Evolutionary conservation across 2,888 invertebrate species (phyloP), one percentile per base, ranked within the genome.

Genomic region (Sclerodermus sp.): DNA sequence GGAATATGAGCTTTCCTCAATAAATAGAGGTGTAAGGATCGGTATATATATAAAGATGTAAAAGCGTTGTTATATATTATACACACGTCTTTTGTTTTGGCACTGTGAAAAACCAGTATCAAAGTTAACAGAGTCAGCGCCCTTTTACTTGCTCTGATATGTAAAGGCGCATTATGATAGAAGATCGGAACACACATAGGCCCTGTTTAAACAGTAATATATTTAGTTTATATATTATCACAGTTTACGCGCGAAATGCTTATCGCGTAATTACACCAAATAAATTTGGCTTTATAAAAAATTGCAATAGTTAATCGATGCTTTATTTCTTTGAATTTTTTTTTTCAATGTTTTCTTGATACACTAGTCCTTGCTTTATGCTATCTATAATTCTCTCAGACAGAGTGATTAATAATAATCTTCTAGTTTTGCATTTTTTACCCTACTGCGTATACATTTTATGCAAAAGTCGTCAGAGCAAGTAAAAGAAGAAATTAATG

Each of bases 91-190:
- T 55, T 45, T 49, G 45, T 53, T 66, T 71, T 71, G 71, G 71
- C 71, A 71, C 71, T 62, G 66, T 65, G 61, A 57, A 66, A 67
- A 60, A 62, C 65, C 63, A 63, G 52, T 60, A 64, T 64, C 53
- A 53, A 40, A 42, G 39, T 49, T 49, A 56, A 54, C 45, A 52
- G 36, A 48, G 46, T 40, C n/a, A 31, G 15, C 18, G 13, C 15
- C 39, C 53, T 51, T 55, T 51, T 55, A 53, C 57, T 57, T 59
- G 60, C 55, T 59, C 57, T 53, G 51, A 47, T 18, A 49, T 52
- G 13, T 34, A 34, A 34, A 34, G 10, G 23, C 23, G 8, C 8
- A 23, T 23, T 23, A 23, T 23, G 23, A 5, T 23, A 23, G 23
- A 23, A 23, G 8, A 23, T 23, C 8, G 23, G 51, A 57, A 55